Evolutionary conservation across 2,797 vertebrate genomes (phyloP).

Genomic region (Megaceryle alcyon): DNA sequence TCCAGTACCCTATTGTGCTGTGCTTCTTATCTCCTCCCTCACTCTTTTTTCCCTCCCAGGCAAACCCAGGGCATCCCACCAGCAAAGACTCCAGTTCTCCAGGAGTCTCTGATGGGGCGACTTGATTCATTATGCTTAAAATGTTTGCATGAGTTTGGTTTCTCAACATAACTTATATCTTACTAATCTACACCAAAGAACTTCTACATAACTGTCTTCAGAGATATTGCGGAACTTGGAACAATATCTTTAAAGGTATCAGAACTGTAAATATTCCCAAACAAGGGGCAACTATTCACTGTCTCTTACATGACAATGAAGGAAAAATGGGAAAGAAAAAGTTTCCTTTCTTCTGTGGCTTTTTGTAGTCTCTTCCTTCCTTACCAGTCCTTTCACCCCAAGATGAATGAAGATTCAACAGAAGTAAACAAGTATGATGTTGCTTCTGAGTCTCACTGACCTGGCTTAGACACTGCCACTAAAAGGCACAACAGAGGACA

Average conservation of each 20-base stretch:
- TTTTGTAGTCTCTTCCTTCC: neutral
- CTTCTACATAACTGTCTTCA: neutral
- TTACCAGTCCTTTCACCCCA: fast-evolving
- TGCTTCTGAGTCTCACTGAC: neutral
- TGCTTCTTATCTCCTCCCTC: neutral
- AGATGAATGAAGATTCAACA: neutral
- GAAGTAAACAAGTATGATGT: neutral
- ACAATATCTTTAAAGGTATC: neutral
- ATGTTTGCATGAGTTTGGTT: neutral
- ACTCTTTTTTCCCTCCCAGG: neutral
- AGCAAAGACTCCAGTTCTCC: neutral
- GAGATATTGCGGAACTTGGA: neutral
- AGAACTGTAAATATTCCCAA: neutral
- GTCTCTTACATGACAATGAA: neutral
- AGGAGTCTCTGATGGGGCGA: neutral
- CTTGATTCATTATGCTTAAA: neutral
- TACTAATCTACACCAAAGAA: neutral
- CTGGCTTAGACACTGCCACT: neutral
- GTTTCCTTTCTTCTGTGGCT: fast-evolving
- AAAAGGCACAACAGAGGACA: neutral
- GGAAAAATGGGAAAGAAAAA: neutral
- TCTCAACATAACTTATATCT: neutral
- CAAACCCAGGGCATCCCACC: neutral
- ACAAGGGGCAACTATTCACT: neutral
- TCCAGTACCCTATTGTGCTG: neutral